These are phyloP conservation scores for Heliconius erato DNA, from an alignment of 2,888 invertebrate genomes.

Conservation along the genomic window DNA sequence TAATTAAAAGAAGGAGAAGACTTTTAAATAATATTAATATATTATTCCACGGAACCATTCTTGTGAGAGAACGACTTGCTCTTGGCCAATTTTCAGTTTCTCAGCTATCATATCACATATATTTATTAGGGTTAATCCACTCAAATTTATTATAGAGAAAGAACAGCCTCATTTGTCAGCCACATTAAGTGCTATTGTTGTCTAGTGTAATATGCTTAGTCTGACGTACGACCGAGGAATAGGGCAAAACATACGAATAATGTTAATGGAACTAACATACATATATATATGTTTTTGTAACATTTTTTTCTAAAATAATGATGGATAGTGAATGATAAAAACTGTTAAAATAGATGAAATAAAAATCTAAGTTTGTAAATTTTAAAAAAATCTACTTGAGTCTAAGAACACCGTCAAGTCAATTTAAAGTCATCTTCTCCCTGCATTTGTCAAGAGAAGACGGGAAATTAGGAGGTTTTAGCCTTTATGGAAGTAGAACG, in stretches of 20 bases:
- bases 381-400: too few species aligned
- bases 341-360: not conserved
- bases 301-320: not conserved
- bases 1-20: not conserved
- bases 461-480: too few species aligned
- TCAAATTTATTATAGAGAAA: conserved; percentile 32
- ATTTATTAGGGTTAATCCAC: conserved; percentile 31
- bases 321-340: not conserved
- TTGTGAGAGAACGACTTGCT: not conserved
- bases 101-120: not conserved
- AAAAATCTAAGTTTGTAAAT: not conserved
- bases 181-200: conserved; percentile 37
- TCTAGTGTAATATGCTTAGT: conserved; percentile 31
- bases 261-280: not conserved
- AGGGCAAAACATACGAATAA: conserved; percentile 18
- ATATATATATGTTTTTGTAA: not conserved
- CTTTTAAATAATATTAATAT: not conserved
- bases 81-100: not conserved
- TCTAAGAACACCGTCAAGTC: too few species aligned
- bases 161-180: conserved; percentile 32
- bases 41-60: not conserved
- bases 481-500: too few species aligned
- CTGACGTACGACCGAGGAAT: conserved; percentile 24
- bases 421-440: too few species aligned
- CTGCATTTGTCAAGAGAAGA: too few species aligned